Conservation (phyloP, 2,888 invertebrate species). For the Erebia aethiops region DNA sequence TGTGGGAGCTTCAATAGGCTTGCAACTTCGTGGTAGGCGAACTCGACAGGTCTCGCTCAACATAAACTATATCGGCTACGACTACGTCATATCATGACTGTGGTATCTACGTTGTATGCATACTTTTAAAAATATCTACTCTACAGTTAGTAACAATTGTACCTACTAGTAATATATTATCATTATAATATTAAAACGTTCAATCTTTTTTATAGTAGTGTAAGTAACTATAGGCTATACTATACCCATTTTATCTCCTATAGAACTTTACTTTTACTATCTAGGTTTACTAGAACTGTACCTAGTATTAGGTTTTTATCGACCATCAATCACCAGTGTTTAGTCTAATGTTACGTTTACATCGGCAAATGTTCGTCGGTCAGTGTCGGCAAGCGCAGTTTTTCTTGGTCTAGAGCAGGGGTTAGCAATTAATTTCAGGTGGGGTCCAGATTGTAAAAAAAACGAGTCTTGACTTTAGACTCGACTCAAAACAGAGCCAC, state of each 20-base stretch:
- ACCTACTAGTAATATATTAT: not conserved
- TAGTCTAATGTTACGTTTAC: no score
- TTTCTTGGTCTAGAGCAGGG: no score
- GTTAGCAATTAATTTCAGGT: no score
- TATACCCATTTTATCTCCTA: not conserved
- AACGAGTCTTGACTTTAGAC: no score
- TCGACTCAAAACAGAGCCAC: no score
- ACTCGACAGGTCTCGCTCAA: conserved; percentile 62
- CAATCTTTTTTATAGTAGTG: conserved; percentile 1
- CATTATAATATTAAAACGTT: not conserved
- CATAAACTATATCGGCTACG: conserved; percentile 48
- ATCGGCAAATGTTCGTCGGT: no score
- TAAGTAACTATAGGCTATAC: not conserved
- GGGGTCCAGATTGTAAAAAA: no score
- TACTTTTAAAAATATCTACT: conserved; percentile 38
- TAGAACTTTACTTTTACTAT: no score
- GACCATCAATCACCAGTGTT: no score
- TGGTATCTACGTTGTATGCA: conserved; percentile 42
- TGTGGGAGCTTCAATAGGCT: conserved; percentile 40
- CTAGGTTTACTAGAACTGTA: no score
- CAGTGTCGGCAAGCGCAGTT: no score
- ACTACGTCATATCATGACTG: conserved; percentile 53
- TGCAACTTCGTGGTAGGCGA: conserved; percentile 68
- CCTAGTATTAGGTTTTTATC: no score
- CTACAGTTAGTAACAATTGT: conserved; percentile 32